A percentile compares a stretch with the other conserved stretches of the same genome.
Conservation (phyloP, 2,888 invertebrate genomes). For the Noctua pronuba region DNA sequence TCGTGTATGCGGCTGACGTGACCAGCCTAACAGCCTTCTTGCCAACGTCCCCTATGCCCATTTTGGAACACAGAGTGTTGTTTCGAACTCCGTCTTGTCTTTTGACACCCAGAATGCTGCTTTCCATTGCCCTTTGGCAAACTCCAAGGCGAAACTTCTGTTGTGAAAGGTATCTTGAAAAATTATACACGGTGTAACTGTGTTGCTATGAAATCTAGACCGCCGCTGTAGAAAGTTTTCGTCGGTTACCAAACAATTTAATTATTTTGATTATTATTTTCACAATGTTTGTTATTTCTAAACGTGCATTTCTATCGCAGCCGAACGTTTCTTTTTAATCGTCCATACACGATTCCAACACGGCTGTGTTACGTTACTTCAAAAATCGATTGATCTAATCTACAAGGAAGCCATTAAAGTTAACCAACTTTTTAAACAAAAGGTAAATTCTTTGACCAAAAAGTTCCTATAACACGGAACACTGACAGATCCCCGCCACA, state of each 20-base stretch:
- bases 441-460: slow-evolving; percentile 36
- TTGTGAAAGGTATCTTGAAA: too few relatives aligned
- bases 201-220: background rate
- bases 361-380: background rate
- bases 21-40: too few relatives aligned
- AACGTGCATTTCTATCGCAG: background rate
- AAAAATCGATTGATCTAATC: slow-evolving; percentile 40
- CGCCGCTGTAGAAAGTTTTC: background rate
- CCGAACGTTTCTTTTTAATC: background rate
- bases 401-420: slow-evolving; percentile 33
- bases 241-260: background rate
- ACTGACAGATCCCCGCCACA: slow-evolving; percentile 59
- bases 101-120: too few relatives aligned
- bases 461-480: slow-evolving; percentile 24
- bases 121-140: too few relatives aligned
- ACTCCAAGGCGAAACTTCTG: too few relatives aligned
- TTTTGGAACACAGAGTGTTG: too few relatives aligned
- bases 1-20: too few relatives aligned
- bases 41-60: too few relatives aligned
- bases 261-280: background rate
- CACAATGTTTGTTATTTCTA: background rate
- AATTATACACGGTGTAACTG: too few relatives aligned
- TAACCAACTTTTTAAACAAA: slow-evolving; percentile 35
- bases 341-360: background rate
- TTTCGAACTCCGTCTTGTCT: too few relatives aligned